Evolutionary conservation across 2,888 invertebrate species (phyloP), one percentile per base, ranked within the genome.

Genomic region (Caenorhabditis panamensis): DNA sequence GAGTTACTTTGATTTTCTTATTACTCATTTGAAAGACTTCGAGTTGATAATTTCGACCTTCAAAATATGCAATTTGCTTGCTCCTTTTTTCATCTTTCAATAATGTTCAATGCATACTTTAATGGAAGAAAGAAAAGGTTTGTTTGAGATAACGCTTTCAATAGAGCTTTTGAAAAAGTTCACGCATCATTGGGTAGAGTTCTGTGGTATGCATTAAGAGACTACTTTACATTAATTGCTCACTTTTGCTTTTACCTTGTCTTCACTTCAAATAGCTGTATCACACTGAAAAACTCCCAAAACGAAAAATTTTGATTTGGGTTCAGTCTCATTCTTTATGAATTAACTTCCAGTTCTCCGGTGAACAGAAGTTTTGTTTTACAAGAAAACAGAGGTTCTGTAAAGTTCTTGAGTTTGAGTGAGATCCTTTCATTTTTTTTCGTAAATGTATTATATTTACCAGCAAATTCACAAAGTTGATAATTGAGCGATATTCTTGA

Each of bases 181-280:
- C 31, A 59, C 66, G 75, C 75, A 53, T 51, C 59, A 67, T 26
- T 66, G 64, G 13, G 31, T 47, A 59, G 51, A 61, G 28, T 61
- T 2, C 8, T 44, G 49, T 75, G 59, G 66, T 66, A 66, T 75
- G 75, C 75, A 75, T 75, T 75, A 53, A 54, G 58, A 63, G 56
- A 59, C 59, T 54, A 66, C 66, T 75, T 66, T 75, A 61, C 75
- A 75, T 75, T 75, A 75, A 75, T 66, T 75, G 66, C 61, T 75
- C 28, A 26, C 62, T 53, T 59, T 61, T 75, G 53, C 53, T 66
- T 22, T 22, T 24, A 61, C 61, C 61, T 49, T 51, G 18, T 13
- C 16, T 11, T 62, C 44, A 6, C 5, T 24, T 24, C 26, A 18
- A 5, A 2, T 24, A 24, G 36, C 13, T 22, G 18, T 31, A 36